phyloP scores from a whole-genome alignment of 2,113 vertebrate species.

The Hepsetus odoe region DNA sequence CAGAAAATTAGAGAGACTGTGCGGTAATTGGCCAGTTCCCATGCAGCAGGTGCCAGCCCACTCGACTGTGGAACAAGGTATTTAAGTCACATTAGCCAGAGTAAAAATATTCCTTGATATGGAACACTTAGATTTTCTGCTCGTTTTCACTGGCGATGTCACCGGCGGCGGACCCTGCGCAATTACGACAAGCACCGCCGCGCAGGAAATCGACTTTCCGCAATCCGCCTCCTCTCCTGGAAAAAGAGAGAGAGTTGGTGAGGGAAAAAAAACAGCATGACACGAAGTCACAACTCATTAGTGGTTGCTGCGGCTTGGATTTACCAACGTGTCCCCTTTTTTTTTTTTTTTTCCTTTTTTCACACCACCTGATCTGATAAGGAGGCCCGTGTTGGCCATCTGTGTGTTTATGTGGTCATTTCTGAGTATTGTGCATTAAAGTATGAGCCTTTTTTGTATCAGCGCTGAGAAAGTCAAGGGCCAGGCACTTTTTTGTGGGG shows the following conservation, averaged over 20 bases:
- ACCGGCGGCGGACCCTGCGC: slow-evolving; percentile 65
- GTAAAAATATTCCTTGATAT: slow-evolving; percentile 98
- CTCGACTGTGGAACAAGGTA: slow-evolving; percentile 99
- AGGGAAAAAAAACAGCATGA: slow-evolving; percentile 29
- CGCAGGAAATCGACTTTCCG: slow-evolving; percentile 56
- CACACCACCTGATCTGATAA: slow-evolving; percentile 44
- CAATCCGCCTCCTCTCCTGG: slow-evolving; percentile 35
- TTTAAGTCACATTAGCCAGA: slow-evolving; percentile 99
- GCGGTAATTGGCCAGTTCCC: slow-evolving; percentile 97
- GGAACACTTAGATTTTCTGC: slow-evolving; percentile 98
- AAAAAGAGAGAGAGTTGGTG: slow-evolving; percentile 37
- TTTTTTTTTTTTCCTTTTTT: no score
- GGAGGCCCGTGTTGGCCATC: neutral
- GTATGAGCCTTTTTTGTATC: neutral
- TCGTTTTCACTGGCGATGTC: slow-evolving; percentile 89
- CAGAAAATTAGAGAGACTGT: slow-evolving; percentile 99
- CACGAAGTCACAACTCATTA: slow-evolving; percentile 45
- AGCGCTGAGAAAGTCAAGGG: neutral
- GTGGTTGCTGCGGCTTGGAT: slow-evolving; percentile 25
- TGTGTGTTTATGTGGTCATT: slow-evolving; percentile 30
- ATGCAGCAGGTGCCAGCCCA: slow-evolving; percentile 99
- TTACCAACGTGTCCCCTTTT: slow-evolving; percentile 28
- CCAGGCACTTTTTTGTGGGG: neutral
- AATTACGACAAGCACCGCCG: slow-evolving; percentile 52
- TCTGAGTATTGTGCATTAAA: neutral